Evolutionary conservation across 2,113 vertebrate genomes (phyloP).

Genomic region (Butorides virescens): DNA sequence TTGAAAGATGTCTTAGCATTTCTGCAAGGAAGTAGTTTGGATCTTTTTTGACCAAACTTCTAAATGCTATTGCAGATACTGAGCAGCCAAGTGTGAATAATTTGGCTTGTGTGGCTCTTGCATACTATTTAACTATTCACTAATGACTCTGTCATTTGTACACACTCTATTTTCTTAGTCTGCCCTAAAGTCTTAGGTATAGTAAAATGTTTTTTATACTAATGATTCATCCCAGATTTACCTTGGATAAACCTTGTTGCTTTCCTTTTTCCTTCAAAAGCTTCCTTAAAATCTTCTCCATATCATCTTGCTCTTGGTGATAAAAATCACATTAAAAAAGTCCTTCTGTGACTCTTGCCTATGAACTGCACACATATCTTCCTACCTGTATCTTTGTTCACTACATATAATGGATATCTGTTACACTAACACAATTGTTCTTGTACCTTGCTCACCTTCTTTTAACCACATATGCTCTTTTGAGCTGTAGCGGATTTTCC

Average conservation of each 20-base stretch:
- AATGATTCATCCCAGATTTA: neutral
- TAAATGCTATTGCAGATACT: neutral
- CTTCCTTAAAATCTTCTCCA: neutral
- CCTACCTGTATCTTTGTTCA: neutral
- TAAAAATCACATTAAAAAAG: neutral
- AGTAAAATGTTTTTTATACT: neutral
- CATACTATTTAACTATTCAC: neutral
- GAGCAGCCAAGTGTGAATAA: neutral
- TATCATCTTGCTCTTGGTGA: neutral
- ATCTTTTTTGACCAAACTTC: neutral
- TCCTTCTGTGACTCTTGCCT: neutral
- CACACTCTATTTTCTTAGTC: neutral
- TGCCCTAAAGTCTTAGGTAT: neutral
- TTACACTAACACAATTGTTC: neutral
- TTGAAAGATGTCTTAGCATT: neutral
- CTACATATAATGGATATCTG: neutral
- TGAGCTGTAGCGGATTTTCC: neutral
- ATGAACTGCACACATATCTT: neutral
- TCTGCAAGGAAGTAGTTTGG: neutral
- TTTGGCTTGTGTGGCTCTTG: neutral
- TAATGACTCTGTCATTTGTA: neutral
- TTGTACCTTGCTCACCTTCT: neutral
- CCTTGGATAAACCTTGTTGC: neutral
- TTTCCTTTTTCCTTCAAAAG: neutral
- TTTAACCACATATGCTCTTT: neutral